These are phyloP conservation scores for Cathartes aura DNA, from an alignment of 2,113 vertebrate species.

Conservation along the genomic window DNA sequence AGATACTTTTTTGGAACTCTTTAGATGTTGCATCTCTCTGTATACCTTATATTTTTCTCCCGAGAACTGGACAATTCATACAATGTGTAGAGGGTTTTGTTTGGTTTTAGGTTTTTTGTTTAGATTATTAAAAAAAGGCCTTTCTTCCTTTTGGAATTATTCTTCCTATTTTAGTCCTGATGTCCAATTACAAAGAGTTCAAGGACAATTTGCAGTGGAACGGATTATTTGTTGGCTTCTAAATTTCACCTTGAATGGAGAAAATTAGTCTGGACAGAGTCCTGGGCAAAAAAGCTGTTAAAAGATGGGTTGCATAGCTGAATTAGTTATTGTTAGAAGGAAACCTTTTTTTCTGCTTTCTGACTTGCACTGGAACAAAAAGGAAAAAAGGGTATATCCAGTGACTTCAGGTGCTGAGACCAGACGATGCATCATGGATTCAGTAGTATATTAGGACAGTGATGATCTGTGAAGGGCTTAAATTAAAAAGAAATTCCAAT, in stretches of 20 bases:
- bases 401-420: neutral
- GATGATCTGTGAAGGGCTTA: neutral
- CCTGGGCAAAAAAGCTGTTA: neutral
- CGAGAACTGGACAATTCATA: neutral
- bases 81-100: neutral
- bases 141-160: neutral
- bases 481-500: neutral
- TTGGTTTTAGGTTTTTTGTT: neutral
- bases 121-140: neutral
- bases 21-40: neutral
- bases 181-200: neutral
- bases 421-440: neutral
- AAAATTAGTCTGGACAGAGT: neutral
- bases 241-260: neutral
- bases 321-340: neutral
- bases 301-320: neutral
- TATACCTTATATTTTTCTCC: neutral
- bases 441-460: neutral
- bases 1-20: neutral
- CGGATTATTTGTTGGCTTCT: neutral
- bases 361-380: neutral
- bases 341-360: neutral
- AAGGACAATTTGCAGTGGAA: conserved; percentile 8
- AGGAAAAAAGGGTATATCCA: neutral
- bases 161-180: neutral